A percentile compares a stretch with the other conserved stretches of the same genome.
Conservation (phyloP, 2,113 vertebrate genomes). For the Sinocyclocheilus rhinocerous region DNA sequence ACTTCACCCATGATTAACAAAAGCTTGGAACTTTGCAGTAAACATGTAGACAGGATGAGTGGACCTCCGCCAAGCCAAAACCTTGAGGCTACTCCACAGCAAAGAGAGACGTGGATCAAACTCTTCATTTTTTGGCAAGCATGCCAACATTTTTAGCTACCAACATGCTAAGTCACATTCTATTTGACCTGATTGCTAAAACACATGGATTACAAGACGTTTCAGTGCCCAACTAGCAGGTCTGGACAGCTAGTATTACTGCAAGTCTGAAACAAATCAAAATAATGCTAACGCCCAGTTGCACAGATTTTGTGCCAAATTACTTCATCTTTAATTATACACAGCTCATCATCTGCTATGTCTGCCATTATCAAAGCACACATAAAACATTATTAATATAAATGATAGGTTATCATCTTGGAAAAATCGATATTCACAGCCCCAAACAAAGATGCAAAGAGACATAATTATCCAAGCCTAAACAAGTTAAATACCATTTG, state of each 20-base stretch:
- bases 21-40: background rate
- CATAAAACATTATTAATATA: constrained; percentile 5
- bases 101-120: background rate
- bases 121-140: background rate
- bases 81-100: constrained; percentile 16
- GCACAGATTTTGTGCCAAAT: background rate
- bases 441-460: background rate
- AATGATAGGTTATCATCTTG: background rate
- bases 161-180: constrained; percentile 34
- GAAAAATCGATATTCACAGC: background rate
- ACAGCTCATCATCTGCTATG: background rate
- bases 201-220: background rate
- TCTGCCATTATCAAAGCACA: no score
- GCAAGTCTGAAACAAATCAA: background rate
- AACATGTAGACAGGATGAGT: background rate
- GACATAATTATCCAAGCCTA: constrained; percentile 30
- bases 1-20: background rate
- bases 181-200: background rate
- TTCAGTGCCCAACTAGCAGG: background rate
- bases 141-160: background rate
- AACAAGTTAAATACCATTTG: constrained; percentile 16
- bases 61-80: constrained; percentile 10
- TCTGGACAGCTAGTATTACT: background rate
- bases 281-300: background rate
- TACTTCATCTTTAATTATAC: background rate